Percentiles rank a stretch among this genome's conserved stretches.
Evolutionary conservation across 2,113 vertebrate genomes (phyloP).

Genomic region (Xiphophorus hellerii): DNA sequence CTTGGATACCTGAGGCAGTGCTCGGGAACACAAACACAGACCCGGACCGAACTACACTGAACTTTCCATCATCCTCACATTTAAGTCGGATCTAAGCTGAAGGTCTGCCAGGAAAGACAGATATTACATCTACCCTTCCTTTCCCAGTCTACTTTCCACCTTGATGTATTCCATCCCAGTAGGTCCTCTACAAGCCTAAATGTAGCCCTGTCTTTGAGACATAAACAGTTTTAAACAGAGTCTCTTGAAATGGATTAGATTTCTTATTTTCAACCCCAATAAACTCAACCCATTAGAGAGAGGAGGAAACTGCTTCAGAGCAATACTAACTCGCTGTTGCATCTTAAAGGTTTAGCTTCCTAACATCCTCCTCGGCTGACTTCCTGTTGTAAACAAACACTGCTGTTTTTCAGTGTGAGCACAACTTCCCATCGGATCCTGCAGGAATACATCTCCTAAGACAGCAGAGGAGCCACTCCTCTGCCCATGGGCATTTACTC

Average conservation of each 20-base stretch:
- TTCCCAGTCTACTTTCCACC: slow-evolving; percentile 41
- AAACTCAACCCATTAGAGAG: slow-evolving; percentile 25
- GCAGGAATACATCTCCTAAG: slow-evolving; percentile 1
- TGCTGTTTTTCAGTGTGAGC: slow-evolving; percentile 41
- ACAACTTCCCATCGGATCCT: slow-evolving; percentile 36
- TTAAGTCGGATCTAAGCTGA: slow-evolving; percentile 64
- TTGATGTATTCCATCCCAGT: slow-evolving; percentile 37
- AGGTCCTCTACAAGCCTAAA: slow-evolving; percentile 24
- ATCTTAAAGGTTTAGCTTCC: slow-evolving; percentile 36
- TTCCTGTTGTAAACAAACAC: slow-evolving; percentile 48
- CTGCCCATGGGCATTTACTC: slow-evolving; percentile 39
- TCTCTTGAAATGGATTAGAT: slow-evolving; percentile 8
- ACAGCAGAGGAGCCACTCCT: slow-evolving; percentile 7
- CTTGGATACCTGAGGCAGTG: slow-evolving; percentile 60
- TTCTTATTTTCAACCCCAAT: slow-evolving; percentile 48
- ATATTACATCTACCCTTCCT: slow-evolving; percentile 69
- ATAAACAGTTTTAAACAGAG: slow-evolving; percentile 40
- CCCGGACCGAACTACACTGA: slow-evolving; percentile 44
- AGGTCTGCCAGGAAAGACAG: slow-evolving; percentile 73
- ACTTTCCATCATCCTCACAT: slow-evolving; percentile 57
- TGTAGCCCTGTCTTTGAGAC: slow-evolving; percentile 51
- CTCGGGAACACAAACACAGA: slow-evolving; percentile 35
- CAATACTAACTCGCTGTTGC: slow-evolving; percentile 31
- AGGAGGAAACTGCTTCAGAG: slow-evolving; percentile 32
- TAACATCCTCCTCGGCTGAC: slow-evolving; percentile 34